These are phyloP conservation scores for Megatriorchis doriae DNA, from an alignment of 2,113 vertebrate species.

Conservation along the genomic window DNA sequence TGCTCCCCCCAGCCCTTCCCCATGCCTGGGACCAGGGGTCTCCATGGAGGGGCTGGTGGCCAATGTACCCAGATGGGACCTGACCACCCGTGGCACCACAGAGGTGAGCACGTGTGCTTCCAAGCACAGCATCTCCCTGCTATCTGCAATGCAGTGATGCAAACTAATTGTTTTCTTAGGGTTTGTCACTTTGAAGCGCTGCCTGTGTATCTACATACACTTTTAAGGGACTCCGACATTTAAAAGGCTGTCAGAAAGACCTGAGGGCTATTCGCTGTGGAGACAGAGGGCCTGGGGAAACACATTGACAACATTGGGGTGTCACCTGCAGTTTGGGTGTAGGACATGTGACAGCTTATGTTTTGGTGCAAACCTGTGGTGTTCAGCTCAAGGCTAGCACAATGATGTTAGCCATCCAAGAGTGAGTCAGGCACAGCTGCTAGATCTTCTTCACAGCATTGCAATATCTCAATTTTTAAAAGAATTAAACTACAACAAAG, in stretches of 20 bases:
- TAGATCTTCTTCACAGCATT: neutral
- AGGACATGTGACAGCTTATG: neutral
- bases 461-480: neutral
- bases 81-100: neutral
- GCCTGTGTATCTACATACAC: neutral
- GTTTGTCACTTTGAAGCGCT: neutral
- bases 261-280: neutral
- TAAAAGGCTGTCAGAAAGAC: neutral
- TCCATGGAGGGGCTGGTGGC: neutral
- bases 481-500: neutral
- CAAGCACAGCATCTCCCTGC: neutral
- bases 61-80: neutral
- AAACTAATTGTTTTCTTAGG: neutral
- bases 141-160: accelerated
- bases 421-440: neutral
- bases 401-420: neutral
- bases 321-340: neutral
- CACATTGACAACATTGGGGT: neutral
- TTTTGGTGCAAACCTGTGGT: neutral
- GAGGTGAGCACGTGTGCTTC: accelerated
- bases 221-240: neutral
- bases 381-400: neutral
- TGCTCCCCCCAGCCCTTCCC: neutral
- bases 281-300: neutral
- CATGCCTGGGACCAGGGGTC: neutral